Base-by-base conservation (phyloP, 92 coral and sea anemone species). In the Palythoa caribaeorum region DNA sequence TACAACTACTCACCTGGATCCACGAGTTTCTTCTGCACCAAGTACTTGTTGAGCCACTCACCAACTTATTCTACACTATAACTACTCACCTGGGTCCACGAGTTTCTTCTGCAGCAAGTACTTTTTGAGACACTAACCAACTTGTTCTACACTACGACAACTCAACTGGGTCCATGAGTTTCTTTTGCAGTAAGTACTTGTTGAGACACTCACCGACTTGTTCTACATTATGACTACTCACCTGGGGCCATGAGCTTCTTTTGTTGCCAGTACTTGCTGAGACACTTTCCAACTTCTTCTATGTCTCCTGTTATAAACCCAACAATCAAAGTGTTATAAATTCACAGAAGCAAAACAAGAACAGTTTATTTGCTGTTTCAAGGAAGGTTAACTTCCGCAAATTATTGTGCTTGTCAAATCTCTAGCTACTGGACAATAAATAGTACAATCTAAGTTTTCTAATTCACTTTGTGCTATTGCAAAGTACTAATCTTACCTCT, bases 211-310 rank as follows among this genome's bases (percentile, higher is more conserved):
- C 28, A 0, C 28, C 0, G 0, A 28, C 28, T 28, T 28, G 28
- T 28, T 28, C 28, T 28, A 28, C 0, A 28, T 0, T 28, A 28
- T 28, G 0, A 28, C 0, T 28, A 28, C 28, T 28, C 76, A 96
- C 99, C 99, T 37, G 99, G 98, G 6, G 99, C 99, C 78, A 96
- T 95, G 1, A 91, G 93, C 73, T 85, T 91, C 88, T 96, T 96
- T 78, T 96, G 98, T 73, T 95, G 93, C 92, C 99, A 93, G 76
- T 96, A 95, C 44, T 92, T 93, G 70, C 87, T 92, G 76, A 96
- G 88, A 48, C 99, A 95, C 60, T 92, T 65, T 44, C 99, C 99
- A 89, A 96, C 85, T 73, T 89, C 79, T 87, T 90, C 92, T 59
- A 97, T 71, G 76, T 97, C 94, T 37, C 98, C 99, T 96, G 70